phyloP scores from a whole-genome alignment of 2,113 vertebrate species.

The Sminthopsis crassicaudata region DNA sequence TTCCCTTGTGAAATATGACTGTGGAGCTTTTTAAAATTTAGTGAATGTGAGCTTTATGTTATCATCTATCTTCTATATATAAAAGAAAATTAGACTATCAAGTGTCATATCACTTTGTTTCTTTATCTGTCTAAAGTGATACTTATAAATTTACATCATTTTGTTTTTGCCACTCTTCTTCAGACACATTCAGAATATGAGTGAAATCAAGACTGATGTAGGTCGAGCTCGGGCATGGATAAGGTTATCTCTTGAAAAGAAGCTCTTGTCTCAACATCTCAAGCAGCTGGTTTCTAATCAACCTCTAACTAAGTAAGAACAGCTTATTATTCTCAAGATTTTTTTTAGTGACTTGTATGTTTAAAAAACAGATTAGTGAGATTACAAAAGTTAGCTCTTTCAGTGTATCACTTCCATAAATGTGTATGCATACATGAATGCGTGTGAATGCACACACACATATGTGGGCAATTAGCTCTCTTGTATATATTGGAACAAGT shows the following conservation, averaged over 20 bases:
- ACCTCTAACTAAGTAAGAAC: conserved; percentile 90
- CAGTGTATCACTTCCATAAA: background rate
- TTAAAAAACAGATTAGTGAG: background rate
- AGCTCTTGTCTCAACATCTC: conserved; percentile 96
- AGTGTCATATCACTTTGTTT: background rate
- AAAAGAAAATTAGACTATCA: background rate
- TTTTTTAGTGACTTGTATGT: background rate
- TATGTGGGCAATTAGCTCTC: background rate
- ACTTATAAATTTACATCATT: conserved; percentile 15
- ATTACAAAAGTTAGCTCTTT: background rate
- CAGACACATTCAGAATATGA: conserved; percentile 96
- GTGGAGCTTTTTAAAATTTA: background rate
- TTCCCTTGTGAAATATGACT: background rate
- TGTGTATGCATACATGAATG: background rate
- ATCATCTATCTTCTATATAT: background rate
- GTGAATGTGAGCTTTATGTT: background rate
- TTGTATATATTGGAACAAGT: background rate
- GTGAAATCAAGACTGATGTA: conserved; percentile 96
- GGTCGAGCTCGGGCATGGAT: conserved; percentile 96
- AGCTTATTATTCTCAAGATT: background rate
- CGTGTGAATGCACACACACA: too few species aligned
- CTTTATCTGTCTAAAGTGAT: background rate
- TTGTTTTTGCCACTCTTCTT: conserved; percentile 15
- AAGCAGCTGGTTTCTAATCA: conserved; percentile 94
- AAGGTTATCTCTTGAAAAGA: conserved; percentile 96